Conservation (phyloP, 1,140 invertebrate genomes). For the Brachionus rotundiformis region DNA sequence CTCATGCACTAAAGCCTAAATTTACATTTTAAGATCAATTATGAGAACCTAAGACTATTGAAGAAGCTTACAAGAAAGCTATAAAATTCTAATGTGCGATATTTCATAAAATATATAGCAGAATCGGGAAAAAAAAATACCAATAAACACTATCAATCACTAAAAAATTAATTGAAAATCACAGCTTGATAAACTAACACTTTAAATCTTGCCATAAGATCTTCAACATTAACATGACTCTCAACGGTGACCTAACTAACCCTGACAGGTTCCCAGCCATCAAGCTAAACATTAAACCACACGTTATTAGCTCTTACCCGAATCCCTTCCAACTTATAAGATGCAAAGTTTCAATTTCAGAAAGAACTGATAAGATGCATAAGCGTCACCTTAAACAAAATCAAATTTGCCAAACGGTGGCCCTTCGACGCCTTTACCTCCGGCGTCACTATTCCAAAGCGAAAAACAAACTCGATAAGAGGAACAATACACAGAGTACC, state of each 20-base stretch:
- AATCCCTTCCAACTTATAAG: not conserved
- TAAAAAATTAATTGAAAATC: not conserved
- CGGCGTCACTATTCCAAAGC: not conserved
- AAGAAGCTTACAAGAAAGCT: too few relatives aligned
- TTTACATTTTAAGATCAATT: too few relatives aligned
- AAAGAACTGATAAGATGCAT: not conserved
- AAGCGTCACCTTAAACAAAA: slow-evolving; percentile 15
- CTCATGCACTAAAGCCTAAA: too few relatives aligned
- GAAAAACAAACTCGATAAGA: not conserved
- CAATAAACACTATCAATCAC: too few relatives aligned
- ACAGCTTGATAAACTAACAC: too few relatives aligned
- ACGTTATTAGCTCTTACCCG: not conserved
- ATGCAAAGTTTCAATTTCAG: not conserved
- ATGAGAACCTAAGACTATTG: too few relatives aligned
- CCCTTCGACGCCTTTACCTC: not conserved
- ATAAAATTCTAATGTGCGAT: too few relatives aligned
- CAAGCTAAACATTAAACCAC: not conserved
- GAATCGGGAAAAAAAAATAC: too few relatives aligned
- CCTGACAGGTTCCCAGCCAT: not conserved
- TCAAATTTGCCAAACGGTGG: slow-evolving; percentile 29
- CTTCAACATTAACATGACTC: too few relatives aligned
- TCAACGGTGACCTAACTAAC: not conserved
- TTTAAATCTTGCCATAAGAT: too few relatives aligned
- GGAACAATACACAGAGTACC: not conserved
- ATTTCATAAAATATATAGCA: too few relatives aligned